Conservation (phyloP, 2,888 invertebrate species). For the Tipula helvola region DNA sequence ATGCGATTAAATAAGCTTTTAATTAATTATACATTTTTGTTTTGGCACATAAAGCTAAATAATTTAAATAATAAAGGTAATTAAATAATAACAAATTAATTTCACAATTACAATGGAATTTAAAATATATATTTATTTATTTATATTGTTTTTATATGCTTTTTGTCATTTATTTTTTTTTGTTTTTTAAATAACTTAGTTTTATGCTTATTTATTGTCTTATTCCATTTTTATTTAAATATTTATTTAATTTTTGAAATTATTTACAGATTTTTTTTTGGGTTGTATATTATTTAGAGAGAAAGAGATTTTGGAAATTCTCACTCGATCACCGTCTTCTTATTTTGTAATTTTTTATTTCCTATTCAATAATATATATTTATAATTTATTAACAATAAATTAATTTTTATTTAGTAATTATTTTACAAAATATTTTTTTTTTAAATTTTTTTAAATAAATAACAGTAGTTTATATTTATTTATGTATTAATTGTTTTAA, state of each 20-base stretch:
- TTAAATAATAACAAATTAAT: not conserved
- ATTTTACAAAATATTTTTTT: not conserved
- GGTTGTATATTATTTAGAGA: not conserved
- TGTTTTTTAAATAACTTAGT: not conserved
- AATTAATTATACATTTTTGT: not conserved
- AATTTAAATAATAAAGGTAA: not conserved
- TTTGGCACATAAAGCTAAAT: not conserved
- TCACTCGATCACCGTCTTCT: not conserved
- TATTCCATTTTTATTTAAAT: not conserved
- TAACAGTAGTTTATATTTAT: not conserved
- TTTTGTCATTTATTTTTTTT: not conserved
- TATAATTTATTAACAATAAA: not conserved
- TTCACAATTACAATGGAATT: not conserved
- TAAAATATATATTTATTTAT: not conserved
- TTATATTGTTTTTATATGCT: not conserved
- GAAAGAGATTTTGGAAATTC: not conserved
- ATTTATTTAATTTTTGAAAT: not conserved
- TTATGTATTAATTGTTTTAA: not conserved
- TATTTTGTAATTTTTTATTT: not conserved
- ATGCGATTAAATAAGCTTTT: not conserved
- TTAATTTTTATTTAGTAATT: not conserved
- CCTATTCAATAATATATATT: not conserved
- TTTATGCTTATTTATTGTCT: not conserved
- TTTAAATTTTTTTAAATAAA: not conserved
- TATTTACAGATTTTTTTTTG: not conserved